These are phyloP conservation scores for Synanthedon tipuliformis DNA, from an alignment of 2,888 invertebrate species.

Conservation along the genomic window DNA sequence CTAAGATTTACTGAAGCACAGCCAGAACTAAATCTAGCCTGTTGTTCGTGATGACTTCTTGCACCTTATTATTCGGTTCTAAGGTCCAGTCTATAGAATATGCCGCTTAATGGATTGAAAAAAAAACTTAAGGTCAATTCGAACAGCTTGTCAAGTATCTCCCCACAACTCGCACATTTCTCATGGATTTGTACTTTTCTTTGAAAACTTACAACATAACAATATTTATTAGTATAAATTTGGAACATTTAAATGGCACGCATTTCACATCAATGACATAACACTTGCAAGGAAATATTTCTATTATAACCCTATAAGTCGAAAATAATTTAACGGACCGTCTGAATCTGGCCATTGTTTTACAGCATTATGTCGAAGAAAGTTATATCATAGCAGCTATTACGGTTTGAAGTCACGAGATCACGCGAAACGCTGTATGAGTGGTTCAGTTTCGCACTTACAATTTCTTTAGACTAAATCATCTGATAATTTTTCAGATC, in stretches of 20 bases:
- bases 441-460: neutral
- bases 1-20: too few species aligned
- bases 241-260: constrained; percentile 1
- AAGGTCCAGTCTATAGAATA: too few species aligned
- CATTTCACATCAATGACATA: constrained; percentile 21
- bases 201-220: neutral
- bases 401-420: constrained; percentile 24
- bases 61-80: too few species aligned
- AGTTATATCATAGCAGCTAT: constrained; percentile 21
- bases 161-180: too few species aligned
- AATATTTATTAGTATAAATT: neutral
- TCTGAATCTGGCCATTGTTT: constrained; percentile 29
- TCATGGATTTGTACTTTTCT: too few species aligned
- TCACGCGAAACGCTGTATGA: constrained; percentile 4
- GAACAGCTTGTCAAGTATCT: too few species aligned
- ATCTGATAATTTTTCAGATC: too few species aligned
- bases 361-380: constrained; percentile 8
- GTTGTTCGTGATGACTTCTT: too few species aligned
- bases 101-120: too few species aligned
- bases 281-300: constrained; percentile 17
- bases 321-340: constrained; percentile 31
- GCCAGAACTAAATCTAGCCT: too few species aligned
- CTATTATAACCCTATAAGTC: constrained; percentile 45
- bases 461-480: neutral
- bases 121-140: too few species aligned